These are phyloP conservation scores for Petrocephalus microphthalmus DNA, from an alignment of 2,113 vertebrate species.

Conservation along the genomic window DNA sequence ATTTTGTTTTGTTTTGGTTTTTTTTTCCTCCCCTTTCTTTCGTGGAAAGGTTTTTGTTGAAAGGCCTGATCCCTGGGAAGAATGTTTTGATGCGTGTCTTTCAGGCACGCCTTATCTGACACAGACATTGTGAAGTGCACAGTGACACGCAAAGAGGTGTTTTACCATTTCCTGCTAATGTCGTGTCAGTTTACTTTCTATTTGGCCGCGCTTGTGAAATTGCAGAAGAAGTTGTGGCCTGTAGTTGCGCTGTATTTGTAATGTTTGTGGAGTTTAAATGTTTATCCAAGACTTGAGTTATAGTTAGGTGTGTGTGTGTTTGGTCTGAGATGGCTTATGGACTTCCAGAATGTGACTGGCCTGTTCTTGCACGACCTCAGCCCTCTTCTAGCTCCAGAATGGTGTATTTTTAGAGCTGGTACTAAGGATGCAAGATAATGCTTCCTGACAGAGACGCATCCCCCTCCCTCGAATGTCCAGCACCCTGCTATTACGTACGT, in stretches of 20 bases:
- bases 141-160: neutral
- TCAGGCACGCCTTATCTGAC: neutral
- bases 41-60: neutral
- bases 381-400: conserved; percentile 19
- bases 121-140: neutral
- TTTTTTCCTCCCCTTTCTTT: neutral
- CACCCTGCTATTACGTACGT: conserved; percentile 15
- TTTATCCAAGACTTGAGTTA: neutral
- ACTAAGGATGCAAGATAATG: conserved; percentile 36
- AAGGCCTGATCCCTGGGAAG: neutral
- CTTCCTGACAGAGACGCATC: conserved; percentile 34
- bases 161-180: neutral
- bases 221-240: neutral
- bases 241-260: neutral
- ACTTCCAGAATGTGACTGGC: conserved; percentile 8
- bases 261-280: neutral
- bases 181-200: conserved; percentile 1
- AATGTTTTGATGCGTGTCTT: neutral
- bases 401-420: conserved; percentile 37
- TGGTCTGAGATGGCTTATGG: neutral
- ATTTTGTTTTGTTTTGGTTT: neutral
- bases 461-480: conserved; percentile 25
- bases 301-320: neutral
- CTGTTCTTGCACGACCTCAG: conserved; percentile 30
- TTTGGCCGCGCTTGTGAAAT: neutral